phyloP scores from a whole-genome alignment of 2,888 invertebrate species.

The Scrobipalpa costella region DNA sequence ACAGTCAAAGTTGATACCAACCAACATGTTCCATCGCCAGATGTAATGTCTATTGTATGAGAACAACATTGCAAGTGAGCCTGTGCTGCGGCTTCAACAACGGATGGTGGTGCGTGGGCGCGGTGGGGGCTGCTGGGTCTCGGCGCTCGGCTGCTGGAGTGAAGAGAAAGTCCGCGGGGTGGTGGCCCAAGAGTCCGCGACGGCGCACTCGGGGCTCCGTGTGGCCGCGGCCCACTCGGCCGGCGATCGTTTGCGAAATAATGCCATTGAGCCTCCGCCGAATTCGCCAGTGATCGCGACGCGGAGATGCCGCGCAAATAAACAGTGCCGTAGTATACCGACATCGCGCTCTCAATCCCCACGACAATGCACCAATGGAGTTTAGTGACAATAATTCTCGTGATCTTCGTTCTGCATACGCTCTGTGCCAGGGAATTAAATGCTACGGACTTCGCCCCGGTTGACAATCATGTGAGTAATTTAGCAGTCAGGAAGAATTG shows the following conservation, averaged over 20 bases:
- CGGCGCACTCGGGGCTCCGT: constrained; percentile 64
- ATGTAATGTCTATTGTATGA: neutral
- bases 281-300: constrained; percentile 65
- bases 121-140: constrained; percentile 28
- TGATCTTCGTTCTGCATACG: constrained; percentile 56
- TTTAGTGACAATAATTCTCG: constrained; percentile 67
- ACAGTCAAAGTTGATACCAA: neutral
- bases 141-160: constrained; percentile 54
- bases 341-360: constrained; percentile 51
- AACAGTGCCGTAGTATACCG: constrained; percentile 54
- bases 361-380: constrained; percentile 77
- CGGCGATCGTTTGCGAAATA: constrained; percentile 73
- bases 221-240: constrained; percentile 76
- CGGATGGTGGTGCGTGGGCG: constrained; percentile 24
- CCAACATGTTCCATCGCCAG: neutral
- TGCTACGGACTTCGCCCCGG: constrained; percentile 49
- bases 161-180: constrained; percentile 73
- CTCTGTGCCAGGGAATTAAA: constrained; percentile 58
- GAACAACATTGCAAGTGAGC: neutral
- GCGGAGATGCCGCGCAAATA: constrained; percentile 74
- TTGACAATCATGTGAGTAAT: constrained; percentile 69
- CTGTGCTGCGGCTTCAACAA: neutral
- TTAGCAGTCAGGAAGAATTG: constrained; percentile 15
- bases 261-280: constrained; percentile 67
- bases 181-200: constrained; percentile 69